Evolutionary conservation across 2,797 vertebrate species (phyloP), one percentile per base, ranked within the genome.

Genomic region (Siniperca scherzeri): DNA sequence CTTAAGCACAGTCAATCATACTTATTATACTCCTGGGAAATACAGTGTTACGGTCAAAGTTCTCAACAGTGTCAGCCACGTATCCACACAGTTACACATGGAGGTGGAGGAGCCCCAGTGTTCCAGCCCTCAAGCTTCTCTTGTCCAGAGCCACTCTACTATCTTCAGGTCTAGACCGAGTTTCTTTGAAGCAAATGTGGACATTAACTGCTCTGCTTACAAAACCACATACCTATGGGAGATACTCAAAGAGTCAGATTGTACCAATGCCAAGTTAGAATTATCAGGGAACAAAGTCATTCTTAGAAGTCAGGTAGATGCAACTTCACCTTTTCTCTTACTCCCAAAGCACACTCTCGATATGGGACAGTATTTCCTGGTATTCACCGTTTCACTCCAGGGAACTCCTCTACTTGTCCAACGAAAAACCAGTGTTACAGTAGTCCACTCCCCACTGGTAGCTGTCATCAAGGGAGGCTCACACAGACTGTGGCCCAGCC

Each of bases 401-500:
- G 93, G 91, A 77, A 96, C 96, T 22, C 95, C 95, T 46, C 50
- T 97, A 14, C 33, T 78, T 8, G 82, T 88, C 42, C 82, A 84
- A 48, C 69, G 68, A 52, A 91, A 78, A 16, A 77, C 78, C 2
- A 80, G 50, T 25, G 42, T 97, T 21, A 91, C 89, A 5, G 96
- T 97, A 50, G 75, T 91, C 42, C 88, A 93, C 72, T 96, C 95
- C 48, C 86, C 88, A 0, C 78, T 97, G 62, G 91, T 96, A 16
- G 92, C 96, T 16, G 44, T 93, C 52, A 96, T 97, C 76, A 92
- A 90, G 74, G 96, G 96, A 61, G 96, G 97, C 9, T 94, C 95
- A 2, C 85, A 91, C 70, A 92, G 94, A 88, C 60, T 92, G 44
- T 96, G 96, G 94, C 84, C 95, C 67, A 88, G 74, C 53, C 22